Percentiles rank a stretch among this genome's conserved stretches.
Evolutionary conservation across 35 echinoderm and acorn worm species (phyloP).

Genomic region (Stichopus chloronotus): DNA sequence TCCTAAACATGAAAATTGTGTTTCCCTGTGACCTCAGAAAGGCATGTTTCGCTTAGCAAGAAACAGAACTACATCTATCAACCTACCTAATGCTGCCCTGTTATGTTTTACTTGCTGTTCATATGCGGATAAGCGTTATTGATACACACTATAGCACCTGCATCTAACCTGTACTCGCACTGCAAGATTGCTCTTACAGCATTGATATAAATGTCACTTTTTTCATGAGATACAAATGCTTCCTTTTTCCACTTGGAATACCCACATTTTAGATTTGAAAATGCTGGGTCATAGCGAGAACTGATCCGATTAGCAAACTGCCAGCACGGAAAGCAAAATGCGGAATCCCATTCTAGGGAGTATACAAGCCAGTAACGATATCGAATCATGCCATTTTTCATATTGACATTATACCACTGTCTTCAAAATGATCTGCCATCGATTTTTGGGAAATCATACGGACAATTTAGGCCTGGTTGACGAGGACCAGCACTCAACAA

Average conservation of each 20-base stretch:
- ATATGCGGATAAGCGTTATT: neutral
- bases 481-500: neutral
- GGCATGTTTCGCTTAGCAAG: neutral
- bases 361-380: neutral
- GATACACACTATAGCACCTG: neutral
- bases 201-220: neutral
- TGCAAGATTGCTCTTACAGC: neutral
- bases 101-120: no score
- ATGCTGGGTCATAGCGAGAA: neutral
- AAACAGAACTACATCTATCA: no score
- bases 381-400: neutral
- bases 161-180: neutral
- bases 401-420: neutral
- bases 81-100: neutral
- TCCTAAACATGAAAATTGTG: no score
- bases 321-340: conserved; percentile 9
- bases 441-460: neutral
- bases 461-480: conserved; percentile 4
- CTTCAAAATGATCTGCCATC: neutral
- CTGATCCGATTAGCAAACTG: neutral
- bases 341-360: neutral
- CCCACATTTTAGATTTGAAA: no score
- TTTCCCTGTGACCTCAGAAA: no score
- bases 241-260: no score
- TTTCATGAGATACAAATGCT: neutral